phyloP scores from a whole-genome alignment of 1,140 invertebrate species.

The Sycobia sp. region DNA sequence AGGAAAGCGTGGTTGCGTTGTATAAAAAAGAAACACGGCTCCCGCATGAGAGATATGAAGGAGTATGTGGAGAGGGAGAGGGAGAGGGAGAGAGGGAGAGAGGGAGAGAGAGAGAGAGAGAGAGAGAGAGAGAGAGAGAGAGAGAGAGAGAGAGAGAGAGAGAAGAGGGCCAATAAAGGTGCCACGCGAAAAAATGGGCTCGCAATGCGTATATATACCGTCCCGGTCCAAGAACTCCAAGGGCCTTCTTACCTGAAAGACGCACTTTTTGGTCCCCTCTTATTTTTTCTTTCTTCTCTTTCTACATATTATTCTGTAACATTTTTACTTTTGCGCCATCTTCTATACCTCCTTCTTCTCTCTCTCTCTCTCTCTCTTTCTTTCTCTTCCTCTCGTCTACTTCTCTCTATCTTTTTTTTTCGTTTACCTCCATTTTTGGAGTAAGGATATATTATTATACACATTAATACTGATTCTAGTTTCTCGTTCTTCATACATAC shows the following conservation, averaged over 20 bases:
- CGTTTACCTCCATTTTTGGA: no score
- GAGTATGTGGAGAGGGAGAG: no score
- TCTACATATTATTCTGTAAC: neutral
- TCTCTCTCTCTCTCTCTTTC: slow-evolving; percentile 1
- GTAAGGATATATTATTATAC: no score
- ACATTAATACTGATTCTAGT: no score
- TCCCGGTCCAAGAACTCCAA: slow-evolving; percentile 10
- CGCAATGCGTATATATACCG: slow-evolving; percentile 8
- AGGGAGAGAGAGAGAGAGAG: neutral
- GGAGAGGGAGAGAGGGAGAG: neutral
- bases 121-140: neutral
- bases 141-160: neutral
- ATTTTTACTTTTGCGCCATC: neutral
- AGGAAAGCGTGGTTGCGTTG: no score
- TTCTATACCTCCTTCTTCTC: no score
- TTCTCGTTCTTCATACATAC: no score
- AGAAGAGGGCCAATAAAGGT: neutral
- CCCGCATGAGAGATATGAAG: no score
- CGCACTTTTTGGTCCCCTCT: neutral
- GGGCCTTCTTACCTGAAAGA: neutral
- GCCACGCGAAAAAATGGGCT: slow-evolving; percentile 21
- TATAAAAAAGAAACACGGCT: no score
- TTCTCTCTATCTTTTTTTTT: neutral
- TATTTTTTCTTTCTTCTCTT: neutral
- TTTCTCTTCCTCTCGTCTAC: neutral